Percentiles rank a stretch among this genome's conserved stretches.
phyloP scores from a whole-genome alignment of 2,797 vertebrate species.

The Trematomus bernacchii region DNA sequence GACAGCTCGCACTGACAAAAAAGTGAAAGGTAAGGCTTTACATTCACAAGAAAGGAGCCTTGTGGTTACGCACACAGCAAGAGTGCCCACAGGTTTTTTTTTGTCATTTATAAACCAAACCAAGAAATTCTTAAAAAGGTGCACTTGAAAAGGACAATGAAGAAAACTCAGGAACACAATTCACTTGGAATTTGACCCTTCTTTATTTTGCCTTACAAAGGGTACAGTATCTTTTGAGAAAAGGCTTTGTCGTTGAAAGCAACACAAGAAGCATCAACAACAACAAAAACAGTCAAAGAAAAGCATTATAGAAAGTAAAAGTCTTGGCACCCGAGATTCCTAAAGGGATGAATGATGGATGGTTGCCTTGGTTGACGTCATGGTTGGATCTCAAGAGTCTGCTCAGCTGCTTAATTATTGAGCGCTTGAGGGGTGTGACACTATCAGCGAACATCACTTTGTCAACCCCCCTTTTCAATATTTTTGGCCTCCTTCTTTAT shows the following conservation, averaged over 20 bases:
- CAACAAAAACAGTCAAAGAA: conserved; percentile 25
- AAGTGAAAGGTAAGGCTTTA: conserved; percentile 51
- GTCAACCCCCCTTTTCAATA: conserved; percentile 27
- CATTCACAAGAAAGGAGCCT: conserved; percentile 34
- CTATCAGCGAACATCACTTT: conserved; percentile 54
- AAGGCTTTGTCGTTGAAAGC: conserved; percentile 2
- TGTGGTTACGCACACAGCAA: conserved; percentile 7
- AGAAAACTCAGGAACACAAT: conserved; percentile 11
- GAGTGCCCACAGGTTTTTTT: conserved; percentile 25
- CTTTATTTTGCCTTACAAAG: conserved; percentile 38
- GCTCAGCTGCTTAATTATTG: conserved; percentile 72
- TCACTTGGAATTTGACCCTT: conserved; percentile 33
- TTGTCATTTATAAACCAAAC: conserved; percentile 19
- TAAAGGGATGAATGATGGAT: conserved; percentile 73
- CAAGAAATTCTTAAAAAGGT: conserved; percentile 17
- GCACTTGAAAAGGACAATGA: conserved; percentile 2
- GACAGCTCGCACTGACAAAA: conserved; percentile 59
- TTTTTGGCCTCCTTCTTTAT: conserved; percentile 24
- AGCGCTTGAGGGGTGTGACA: conserved; percentile 60
- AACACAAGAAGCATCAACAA: conserved; percentile 29
- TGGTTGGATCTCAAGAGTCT: conserved; percentile 54
- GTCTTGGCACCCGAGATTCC: conserved; percentile 50
- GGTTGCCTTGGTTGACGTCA: conserved; percentile 64
- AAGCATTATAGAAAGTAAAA: conserved; percentile 20
- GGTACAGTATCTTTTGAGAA: not conserved